Conservation (phyloP, 2,888 invertebrate species). For the Aspidapion aeneum region DNA sequence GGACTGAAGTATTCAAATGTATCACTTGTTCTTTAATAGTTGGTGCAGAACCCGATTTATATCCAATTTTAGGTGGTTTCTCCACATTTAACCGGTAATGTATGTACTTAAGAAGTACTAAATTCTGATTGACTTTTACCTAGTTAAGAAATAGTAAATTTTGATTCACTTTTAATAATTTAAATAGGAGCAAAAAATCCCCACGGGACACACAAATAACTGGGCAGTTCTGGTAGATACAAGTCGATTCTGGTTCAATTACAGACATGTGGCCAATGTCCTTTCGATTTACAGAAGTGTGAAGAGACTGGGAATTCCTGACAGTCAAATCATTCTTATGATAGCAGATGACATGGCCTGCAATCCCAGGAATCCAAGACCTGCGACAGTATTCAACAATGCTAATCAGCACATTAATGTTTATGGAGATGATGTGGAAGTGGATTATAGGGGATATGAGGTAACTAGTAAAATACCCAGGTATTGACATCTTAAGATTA, state of each 20-base stretch:
- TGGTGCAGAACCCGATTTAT: no score
- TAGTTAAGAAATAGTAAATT: no score
- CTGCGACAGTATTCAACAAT: slow-evolving; percentile 97
- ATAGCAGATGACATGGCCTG: slow-evolving; percentile 99
- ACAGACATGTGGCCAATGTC: slow-evolving; percentile 98
- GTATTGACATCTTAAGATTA: not conserved
- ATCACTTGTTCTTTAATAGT: no score
- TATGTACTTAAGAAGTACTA: no score
- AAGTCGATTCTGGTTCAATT: slow-evolving; percentile 99
- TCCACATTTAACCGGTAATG: no score
- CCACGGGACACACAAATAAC: slow-evolving; percentile 88
- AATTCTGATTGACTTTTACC: no score
- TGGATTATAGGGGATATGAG: slow-evolving; percentile 94
- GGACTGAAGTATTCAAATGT: no score
- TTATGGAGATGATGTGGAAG: slow-evolving; percentile 99
- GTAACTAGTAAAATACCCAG: slow-evolving; percentile 52
- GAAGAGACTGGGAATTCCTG: slow-evolving; percentile 97
- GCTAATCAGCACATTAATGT: slow-evolving; percentile 98
- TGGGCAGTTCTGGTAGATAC: slow-evolving; percentile 99
- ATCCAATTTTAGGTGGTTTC: no score
- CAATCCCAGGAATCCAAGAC: slow-evolving; percentile 95
- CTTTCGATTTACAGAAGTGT: slow-evolving; percentile 97
- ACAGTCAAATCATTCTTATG: slow-evolving; percentile 98
- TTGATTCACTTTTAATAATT: no score
- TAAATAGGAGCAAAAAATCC: no score